phyloP scores from a whole-genome alignment of 2,797 vertebrate genomes.

The Dryobates pubescens region DNA sequence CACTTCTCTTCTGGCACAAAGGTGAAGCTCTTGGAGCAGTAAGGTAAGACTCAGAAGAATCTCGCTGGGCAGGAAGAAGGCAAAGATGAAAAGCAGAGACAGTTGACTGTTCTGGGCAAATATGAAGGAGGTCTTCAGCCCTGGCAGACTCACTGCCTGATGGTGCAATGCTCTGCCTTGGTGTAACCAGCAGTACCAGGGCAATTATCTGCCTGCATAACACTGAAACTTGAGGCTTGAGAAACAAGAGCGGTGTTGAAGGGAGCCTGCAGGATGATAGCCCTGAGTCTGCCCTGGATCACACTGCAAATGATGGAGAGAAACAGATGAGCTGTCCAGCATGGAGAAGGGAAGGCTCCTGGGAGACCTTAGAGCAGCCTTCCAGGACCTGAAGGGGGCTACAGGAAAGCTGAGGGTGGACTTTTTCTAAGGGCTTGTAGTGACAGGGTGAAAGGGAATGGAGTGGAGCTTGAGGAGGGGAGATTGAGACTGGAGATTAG shows the following conservation, averaged over 20 bases:
- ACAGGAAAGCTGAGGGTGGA: too few relatives aligned
- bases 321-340: neutral
- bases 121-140: neutral
- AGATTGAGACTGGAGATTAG: too few relatives aligned
- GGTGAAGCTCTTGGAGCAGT: neutral
- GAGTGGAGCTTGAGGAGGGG: too few relatives aligned
- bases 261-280: accelerated
- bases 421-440: too few relatives aligned
- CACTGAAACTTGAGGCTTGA: neutral
- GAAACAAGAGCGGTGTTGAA: neutral
- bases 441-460: too few relatives aligned
- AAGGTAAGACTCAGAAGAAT: neutral
- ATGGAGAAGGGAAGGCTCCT: too few relatives aligned
- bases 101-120: neutral
- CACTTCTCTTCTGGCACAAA: neutral
- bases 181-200: neutral
- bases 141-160: neutral
- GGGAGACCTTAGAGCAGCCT: too few relatives aligned
- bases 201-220: neutral
- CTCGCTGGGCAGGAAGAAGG: neutral
- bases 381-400: too few relatives aligned
- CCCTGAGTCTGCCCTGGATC: neutral
- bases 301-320: neutral
- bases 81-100: neutral
- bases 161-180: neutral